Base-by-base conservation (phyloP, 2,888 invertebrate genomes). In the Galeruca laticollis region DNA sequence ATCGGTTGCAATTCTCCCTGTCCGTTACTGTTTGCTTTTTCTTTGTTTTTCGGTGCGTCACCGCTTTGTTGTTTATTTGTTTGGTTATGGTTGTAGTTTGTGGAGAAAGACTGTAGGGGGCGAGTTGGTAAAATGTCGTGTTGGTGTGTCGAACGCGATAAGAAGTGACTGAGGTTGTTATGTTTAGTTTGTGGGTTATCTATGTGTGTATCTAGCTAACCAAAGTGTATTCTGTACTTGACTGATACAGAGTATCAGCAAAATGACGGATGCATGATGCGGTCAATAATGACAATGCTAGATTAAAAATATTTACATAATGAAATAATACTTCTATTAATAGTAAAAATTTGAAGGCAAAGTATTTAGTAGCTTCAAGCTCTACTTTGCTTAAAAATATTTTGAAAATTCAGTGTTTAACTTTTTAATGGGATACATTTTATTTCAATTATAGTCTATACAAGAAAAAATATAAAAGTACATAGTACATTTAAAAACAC, bases 21-120 rank as follows among this genome's bases (percentile, higher is more conserved):
- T 31, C 40, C 20, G 54, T 33, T 18, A 63, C 31, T 37, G 35
- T 63, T 54, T 26, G 35, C 35, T 20, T 52, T 47, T 65, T 65
- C 59, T 66, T 66, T 66, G 66, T 56, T 51, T 59, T 35, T 6
- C 33, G 66, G 18, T 66, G 49, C 49, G 66, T 66, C 66, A 66
- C 66, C 43, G 57, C 66, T 51, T 51, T 59, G 35, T 66, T 35
- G 51, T 60, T 51, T 59, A 59, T 66, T 63, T 60, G 59, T 57
- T 56, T 65, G 56, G 10, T 37, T 54, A 56, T 57, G 57, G 56
- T 21, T 47, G 33, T 43, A 33, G 18, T 56, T 40, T 37, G 15
- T 21, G 43, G 54, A 43, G 31, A 8, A 18, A 18, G 15, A 56
- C 37, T 37, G 37, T 33, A 31, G 52, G 54, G 56, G 60, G 33